Conservation (phyloP, 2,113 vertebrate species). For the Bubo scandiacus region DNA sequence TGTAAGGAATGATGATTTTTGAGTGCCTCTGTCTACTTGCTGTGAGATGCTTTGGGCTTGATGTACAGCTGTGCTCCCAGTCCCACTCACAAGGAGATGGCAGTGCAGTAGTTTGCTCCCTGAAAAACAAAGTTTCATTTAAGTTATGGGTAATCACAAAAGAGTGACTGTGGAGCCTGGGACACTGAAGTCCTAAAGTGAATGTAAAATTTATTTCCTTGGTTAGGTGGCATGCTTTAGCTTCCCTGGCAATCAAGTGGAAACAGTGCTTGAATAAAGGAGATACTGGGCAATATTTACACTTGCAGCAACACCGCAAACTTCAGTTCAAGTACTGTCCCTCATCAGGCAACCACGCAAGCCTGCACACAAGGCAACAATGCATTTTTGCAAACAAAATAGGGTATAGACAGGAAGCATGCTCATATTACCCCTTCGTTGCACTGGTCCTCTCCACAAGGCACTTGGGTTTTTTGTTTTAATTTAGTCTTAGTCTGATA, state of each 20-base stretch:
- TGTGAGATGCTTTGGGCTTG: background rate
- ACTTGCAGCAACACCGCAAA: background rate
- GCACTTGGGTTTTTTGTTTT: background rate
- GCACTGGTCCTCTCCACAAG: background rate
- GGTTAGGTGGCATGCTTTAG: background rate
- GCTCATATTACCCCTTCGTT: background rate
- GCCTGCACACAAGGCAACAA: background rate
- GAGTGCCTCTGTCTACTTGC: background rate
- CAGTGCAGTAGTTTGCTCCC: slow-evolving; percentile 57
- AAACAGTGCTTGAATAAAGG: background rate
- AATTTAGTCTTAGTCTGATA: background rate
- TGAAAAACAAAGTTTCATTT: slow-evolving; percentile 58
- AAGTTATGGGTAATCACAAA: background rate
- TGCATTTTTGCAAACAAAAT: background rate
- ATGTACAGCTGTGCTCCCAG: slow-evolving; percentile 34
- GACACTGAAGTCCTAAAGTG: background rate
- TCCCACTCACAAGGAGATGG: slow-evolving; percentile 79
- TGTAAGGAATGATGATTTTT: background rate
- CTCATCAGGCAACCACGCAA: background rate
- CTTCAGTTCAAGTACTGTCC: background rate
- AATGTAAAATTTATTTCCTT: background rate
- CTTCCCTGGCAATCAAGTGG: background rate
- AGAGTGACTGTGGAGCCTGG: background rate
- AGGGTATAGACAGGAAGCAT: background rate
- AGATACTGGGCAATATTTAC: background rate